Evolutionary conservation across 37 sponge, comb jelly and placozoan genomes (phyloP).

Genomic region (Halisarca cf. caerulea): DNA sequence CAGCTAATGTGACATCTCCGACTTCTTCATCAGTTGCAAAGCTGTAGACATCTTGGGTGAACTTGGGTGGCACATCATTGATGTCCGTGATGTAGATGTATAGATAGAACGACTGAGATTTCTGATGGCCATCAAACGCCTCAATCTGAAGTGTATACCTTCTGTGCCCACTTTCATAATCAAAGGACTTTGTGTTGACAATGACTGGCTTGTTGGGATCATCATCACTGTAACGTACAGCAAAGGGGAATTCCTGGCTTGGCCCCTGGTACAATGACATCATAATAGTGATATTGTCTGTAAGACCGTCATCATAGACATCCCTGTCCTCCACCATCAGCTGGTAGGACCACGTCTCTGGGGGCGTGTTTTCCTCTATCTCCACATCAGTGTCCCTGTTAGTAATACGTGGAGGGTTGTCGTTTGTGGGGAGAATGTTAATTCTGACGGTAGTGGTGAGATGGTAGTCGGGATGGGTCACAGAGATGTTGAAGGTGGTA

Average conservation of each 20-base stretch:
- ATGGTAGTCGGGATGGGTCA: background rate
- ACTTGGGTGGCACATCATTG: slow-evolving; percentile 45
- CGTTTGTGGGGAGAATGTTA: background rate
- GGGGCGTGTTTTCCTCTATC: background rate
- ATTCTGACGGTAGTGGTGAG: background rate
- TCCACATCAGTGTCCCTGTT: background rate
- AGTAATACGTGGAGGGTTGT: slow-evolving; percentile 12
- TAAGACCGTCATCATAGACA: background rate
- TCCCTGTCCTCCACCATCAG: background rate
- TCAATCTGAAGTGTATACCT: slow-evolving; percentile 30
- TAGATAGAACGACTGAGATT: slow-evolving; percentile 7
- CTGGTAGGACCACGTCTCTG: background rate
- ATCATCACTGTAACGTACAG: background rate
- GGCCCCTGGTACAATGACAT: background rate
- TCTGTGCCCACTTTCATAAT: slow-evolving; percentile 52
- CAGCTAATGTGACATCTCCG: background rate
- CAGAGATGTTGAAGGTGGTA: background rate
- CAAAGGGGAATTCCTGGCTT: background rate
- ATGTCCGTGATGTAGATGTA: slow-evolving; percentile 16
- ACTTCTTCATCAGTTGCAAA: slow-evolving; percentile 13
- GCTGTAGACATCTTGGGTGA: slow-evolving; percentile 21
- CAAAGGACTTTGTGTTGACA: slow-evolving; percentile 36
- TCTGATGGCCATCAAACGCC: slow-evolving; percentile 48
- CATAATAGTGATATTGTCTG: background rate
- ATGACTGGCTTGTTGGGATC: background rate